Evolutionary conservation across 2,888 invertebrate species (phyloP), one percentile per base, ranked within the genome.

Genomic region (Nomada lathburiana): DNA sequence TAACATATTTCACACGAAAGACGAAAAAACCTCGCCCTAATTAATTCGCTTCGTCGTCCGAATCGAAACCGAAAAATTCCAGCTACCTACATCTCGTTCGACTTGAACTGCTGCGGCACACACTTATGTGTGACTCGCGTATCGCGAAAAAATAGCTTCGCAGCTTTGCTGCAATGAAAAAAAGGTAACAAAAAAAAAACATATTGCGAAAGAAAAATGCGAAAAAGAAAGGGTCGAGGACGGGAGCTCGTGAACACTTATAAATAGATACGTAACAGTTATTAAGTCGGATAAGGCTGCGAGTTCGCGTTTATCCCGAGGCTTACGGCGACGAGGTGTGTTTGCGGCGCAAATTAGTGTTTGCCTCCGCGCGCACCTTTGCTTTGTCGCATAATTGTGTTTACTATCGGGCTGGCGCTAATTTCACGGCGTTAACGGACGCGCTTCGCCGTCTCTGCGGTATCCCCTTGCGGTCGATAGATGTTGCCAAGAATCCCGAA

Each of bases 311-410:
- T 88, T 85, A 85, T 88, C 86, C 82, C 70, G 74, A 67, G 70
- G 88, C 88, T 88, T 88, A 86, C 72, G 79, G 65, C 76, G 80
- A 71, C 76, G 76, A 77, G 64, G 74, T 82, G 75, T 85, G 89
- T 89, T 88, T 87, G 86, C 83, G 82, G 78, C 85, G 82, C 79
- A 88, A 89, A 89, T 88, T 89, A 88, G 88, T 89, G 88, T 89
- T 88, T 85, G 83, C 85, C 82, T 80, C 76, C 52, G 81, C 75
- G 85, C 82, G 85, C 88, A 79, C 80, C 89, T 88, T 88, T 88
- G 88, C 88, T 85, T 89, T 88, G 89, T 89, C 89, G 88, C 86
- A 87, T 88, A 88, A 88, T 88, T 88, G 89, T 88, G 86, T 88
- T 88, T 88, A 79, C 88, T 76, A 86, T 88, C 88, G 79, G 83